Base-by-base conservation (phyloP, 2,888 invertebrate genomes). In the Hydraecia micacea region DNA sequence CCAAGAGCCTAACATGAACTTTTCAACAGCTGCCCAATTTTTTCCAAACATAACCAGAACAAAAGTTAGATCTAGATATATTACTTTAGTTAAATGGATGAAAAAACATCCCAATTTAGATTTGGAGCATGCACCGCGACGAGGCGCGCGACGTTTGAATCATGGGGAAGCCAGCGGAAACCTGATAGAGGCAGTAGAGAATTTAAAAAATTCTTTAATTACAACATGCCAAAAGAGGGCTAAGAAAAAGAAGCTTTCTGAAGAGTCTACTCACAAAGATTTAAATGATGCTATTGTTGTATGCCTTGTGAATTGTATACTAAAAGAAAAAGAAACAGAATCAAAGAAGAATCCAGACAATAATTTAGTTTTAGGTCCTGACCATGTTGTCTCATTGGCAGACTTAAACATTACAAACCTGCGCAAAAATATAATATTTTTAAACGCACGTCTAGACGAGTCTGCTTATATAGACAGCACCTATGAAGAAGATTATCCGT, bases 51-150 rank as follows among this genome's bases (percentile, higher is more conserved):
- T 97, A 89, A 96, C 96, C 58, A 94, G 98, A 66, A 96, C 95
- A 4, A 97, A 97, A 87, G 95, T 98, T 71, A 96, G 98, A 60
- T 97, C 97, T 72, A 97, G 98, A 42, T 97, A 97, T 90, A 67
- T 92, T 0, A 97, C 97, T 0, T 95, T 98, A n/a, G 89, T 94
- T 69, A 95, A 93, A 79, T 97, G 97, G 95, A 93, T 97, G 71
- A 93, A 95, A 75, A 93, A 94, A 42, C 90, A 97, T 92, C 97
- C 97, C 0, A 87, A 95, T 73, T 79, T 88, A 28, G 93, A 93
- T 70, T 83, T 97, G 7, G 80, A 89, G 32, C 86, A 91, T 69
- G 96, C 96, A 80, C 97, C 96, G 0, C 93, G 97, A n/a, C 92
- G 96, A 69, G 93, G 89, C 2, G 92, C 92, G 32, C 93, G 93